Base-by-base conservation (phyloP, 2,888 invertebrate genomes). In the Frankliniella fusca region DNA sequence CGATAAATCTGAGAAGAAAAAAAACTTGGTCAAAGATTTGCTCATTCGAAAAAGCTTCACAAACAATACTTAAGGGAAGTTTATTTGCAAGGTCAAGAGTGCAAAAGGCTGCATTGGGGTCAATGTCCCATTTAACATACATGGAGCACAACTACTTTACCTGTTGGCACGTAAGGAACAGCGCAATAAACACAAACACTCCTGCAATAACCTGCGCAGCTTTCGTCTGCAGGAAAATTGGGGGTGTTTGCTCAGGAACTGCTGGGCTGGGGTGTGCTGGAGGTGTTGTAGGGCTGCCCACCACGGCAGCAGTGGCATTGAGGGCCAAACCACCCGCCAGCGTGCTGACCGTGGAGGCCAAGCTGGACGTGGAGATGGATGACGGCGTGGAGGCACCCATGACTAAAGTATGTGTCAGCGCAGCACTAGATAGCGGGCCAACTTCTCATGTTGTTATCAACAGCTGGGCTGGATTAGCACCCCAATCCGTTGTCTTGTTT, bases 121-220 rank as follows among this genome's bases (percentile, higher is more conserved):
- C 70, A 76, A 76, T 27, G 70, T 76, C 70, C 27, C 27, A 27
- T 23, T 27, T 27, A 11, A 23, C 12, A 76, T 38, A 65, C 12
- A 9, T 20, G 80, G 18, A 54, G 8, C 28, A 23, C 48, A 50
- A 48, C 50, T 65, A 76, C 86, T 88, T 87, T 88, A 98, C 98
- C 94, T 99, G 99, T 92, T 99, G 97, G 90, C 97, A 97, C 86
- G 99, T 98, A 85, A 99, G 93, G 88, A 99, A 94, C 81, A 99
- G 91, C 1, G 99, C 97, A 82, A 95, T 93, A 94, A 96, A 97
- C 80, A 99, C 97, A 89, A 97, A 99, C 83, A 94, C 92, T 82
- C 99, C 99, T 49, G 98, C 97, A 85, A 99, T 94, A 84, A 94
- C 95, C 90, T 99, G 97, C n/a, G 98, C 98, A 54, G 95, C 91